Conservation (phyloP, 2,797 vertebrate genomes). For the Peromyscus melanophrys region DNA sequence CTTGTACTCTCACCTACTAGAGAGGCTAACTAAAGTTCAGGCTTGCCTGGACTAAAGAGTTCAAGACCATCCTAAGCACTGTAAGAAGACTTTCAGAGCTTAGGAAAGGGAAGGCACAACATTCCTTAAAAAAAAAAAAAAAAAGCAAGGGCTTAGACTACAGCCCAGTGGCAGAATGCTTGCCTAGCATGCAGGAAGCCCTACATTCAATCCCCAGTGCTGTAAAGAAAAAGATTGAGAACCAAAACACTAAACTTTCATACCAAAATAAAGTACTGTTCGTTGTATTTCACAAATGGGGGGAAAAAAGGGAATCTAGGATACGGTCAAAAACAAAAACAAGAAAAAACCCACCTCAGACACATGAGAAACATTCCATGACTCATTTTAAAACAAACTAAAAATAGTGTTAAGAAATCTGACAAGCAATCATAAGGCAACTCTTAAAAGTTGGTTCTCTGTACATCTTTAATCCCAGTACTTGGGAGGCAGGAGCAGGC, state of each 20-base stretch:
- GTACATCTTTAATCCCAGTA: not conserved
- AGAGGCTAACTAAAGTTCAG: not conserved
- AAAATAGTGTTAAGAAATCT: conserved; percentile 56
- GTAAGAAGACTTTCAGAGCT: too few relatives aligned
- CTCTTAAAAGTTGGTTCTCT: conserved; percentile 36
- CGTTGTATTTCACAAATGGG: not conserved
- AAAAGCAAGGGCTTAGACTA: not conserved
- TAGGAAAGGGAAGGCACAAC: too few relatives aligned
- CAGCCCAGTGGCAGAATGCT: not conserved
- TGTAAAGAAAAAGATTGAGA: not conserved
- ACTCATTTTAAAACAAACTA: conserved; percentile 67
- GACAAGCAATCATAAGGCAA: conserved; percentile 56
- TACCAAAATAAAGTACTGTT: not conserved
- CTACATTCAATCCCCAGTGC: not conserved
- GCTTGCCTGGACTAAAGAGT: not conserved
- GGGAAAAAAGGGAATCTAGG: not conserved
- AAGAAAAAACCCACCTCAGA: not conserved
- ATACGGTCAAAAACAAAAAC: not conserved
- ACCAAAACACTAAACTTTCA: not conserved
- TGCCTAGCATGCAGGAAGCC: not conserved
- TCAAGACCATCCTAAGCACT: not conserved
- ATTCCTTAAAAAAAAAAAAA: not conserved
- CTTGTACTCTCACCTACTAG: not conserved
- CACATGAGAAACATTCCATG: not conserved
- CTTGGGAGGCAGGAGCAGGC: not conserved